Base-by-base conservation (phyloP, 2,888 invertebrate genomes). In the Anagyrus pseudococci region DNA sequence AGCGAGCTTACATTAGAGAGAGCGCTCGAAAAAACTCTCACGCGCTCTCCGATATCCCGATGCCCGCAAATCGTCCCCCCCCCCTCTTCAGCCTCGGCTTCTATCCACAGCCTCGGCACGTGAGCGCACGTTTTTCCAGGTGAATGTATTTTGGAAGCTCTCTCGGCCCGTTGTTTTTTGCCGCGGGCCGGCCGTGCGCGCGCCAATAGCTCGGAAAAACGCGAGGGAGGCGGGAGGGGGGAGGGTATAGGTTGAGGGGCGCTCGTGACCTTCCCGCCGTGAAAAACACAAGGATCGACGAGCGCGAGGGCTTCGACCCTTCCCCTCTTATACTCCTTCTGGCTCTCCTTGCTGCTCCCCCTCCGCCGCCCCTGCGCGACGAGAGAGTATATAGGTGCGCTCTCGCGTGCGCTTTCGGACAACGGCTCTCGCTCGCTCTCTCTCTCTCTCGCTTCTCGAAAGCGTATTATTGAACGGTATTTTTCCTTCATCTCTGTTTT, bases 221-320 rank as follows among this genome's bases (percentile, higher is more conserved):
- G 64, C n/a, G n/a, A 29, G 6, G 29, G 29, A 29, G 29, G 53
- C 54, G 60, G 60, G 58, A 66, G 8, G 50, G 49, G 43, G 43
- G 40, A 50, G 62, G 55, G 54, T 48, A 58, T 58, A 40, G 29
- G 29, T 29, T 10, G 6, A 29, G 29, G 29, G 58, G 23, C 58
- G 54, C 37, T 59, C 58, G 62, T 66, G 66, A 66, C 66, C 66
- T 66, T 66, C 66, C 62, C 43, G 23, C 43, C 56, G 59, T 26
- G 59, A 56, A 58, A 59, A 62, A 62, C 29, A 10, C 59, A 66
- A 62, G 58, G 56, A 58, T 61, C 61, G 60, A 54, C 44, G 48
- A 29, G 6, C 48, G 13, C 53, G 64, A 64, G 64, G 46, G 55
- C 62, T 62, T 61, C 64, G 61, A 68, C 61, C 64, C 55, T 57